A percentile compares a stretch with the other conserved stretches of the same genome.
phyloP scores from a whole-genome alignment of 2,113 vertebrate genomes.

The Ceyx melanurus region DNA sequence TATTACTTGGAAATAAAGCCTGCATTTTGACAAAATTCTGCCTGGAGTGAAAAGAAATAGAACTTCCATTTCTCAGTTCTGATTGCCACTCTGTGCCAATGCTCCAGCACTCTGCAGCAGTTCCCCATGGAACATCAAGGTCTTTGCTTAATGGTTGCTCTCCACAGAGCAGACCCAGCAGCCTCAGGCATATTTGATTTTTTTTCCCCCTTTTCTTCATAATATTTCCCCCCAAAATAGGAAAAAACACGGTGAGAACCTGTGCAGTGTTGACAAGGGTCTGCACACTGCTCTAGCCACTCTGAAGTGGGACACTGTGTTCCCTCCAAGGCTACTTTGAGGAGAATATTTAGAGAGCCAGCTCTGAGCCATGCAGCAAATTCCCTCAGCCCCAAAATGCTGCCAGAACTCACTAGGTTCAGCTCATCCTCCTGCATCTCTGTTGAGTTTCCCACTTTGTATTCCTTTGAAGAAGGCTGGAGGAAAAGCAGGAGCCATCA shows the following conservation, averaged over 20 bases:
- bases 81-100: background rate
- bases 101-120: background rate
- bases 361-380: background rate
- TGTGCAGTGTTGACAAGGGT: background rate
- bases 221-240: background rate
- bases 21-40: background rate
- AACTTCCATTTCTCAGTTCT: constrained; percentile 3
- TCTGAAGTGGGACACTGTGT: background rate
- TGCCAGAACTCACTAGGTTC: background rate
- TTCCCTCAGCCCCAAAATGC: background rate
- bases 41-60: background rate
- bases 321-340: background rate
- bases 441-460: background rate
- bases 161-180: background rate
- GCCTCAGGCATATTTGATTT: background rate
- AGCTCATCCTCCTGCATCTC: background rate
- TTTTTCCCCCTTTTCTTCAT: background rate
- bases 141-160: background rate
- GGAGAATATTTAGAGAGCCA: background rate
- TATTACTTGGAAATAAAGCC: background rate
- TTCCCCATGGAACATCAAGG: background rate
- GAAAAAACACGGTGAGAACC: background rate
- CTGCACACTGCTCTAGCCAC: background rate
- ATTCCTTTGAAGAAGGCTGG: background rate
- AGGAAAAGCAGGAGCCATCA: background rate